Percentiles rank a stretch among this genome's conserved stretches.
phyloP scores from a whole-genome alignment of 2,797 vertebrate genomes.

The Phalanger gymnotis region DNA sequence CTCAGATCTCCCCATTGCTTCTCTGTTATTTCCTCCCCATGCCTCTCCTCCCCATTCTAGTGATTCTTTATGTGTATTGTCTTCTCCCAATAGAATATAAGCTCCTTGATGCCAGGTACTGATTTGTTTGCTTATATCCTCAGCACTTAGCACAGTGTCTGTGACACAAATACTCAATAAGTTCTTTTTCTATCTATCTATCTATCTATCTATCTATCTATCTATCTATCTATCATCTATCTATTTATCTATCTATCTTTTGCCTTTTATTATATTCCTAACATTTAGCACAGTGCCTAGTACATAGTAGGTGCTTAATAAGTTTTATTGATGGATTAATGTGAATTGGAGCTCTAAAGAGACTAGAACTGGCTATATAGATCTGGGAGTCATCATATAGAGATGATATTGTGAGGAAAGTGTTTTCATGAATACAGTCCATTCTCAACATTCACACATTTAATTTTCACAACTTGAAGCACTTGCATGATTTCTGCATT shows the following conservation, averaged over 20 bases:
- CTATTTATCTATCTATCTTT: too few relatives aligned
- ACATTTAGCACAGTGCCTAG: neutral
- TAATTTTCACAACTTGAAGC: neutral
- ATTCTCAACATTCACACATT: neutral
- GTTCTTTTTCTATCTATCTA: neutral
- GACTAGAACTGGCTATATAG: neutral
- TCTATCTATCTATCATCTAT: too few relatives aligned
- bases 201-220: too few relatives aligned
- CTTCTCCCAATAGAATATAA: neutral
- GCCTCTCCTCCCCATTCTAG: neutral
- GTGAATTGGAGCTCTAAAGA: neutral
- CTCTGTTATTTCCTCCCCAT: neutral
- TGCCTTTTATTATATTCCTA: neutral
- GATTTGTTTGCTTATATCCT: neutral
- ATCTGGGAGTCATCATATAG: neutral
- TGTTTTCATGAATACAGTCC: neutral
- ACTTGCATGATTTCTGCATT: neutral
- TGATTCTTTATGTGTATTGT: neutral
- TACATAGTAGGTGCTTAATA: neutral
- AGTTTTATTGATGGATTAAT: neutral
- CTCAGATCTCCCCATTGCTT: neutral
- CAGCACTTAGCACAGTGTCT: neutral
- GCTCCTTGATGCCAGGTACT: neutral
- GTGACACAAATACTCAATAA: neutral
- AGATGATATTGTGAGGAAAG: neutral